Evolutionary conservation across 2,113 vertebrate species (phyloP).

Genomic region (Oreochromis spilurus): DNA sequence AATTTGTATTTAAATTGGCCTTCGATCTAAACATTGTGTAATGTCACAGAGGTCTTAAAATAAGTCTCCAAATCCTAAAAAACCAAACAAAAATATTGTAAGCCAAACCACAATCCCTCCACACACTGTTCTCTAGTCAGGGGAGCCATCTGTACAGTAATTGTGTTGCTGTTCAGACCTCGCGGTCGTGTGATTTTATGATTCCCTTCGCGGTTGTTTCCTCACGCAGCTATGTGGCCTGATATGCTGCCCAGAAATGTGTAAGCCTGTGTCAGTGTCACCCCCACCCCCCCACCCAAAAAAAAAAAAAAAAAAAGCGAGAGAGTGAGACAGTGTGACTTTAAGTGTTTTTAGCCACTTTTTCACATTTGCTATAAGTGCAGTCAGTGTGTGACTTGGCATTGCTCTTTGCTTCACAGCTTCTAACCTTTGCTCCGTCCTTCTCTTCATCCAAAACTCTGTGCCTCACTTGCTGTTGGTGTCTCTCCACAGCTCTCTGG

Average conservation of each 20-base stretch:
- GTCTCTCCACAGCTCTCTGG: background rate
- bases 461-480: background rate
- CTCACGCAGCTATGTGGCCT: conserved; percentile 57
- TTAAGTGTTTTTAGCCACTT: conserved; percentile 50
- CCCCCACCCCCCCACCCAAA: rapidly evolving
- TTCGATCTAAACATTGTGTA: background rate
- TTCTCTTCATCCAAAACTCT: conserved; percentile 16
- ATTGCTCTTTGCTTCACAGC: conserved; percentile 35
- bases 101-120: background rate
- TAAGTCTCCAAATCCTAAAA: conserved; percentile 5
- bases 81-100: background rate
- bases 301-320: background rate
- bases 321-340: conserved; percentile 15
- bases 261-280: conserved; percentile 12
- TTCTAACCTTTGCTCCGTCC: conserved; percentile 55
- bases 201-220: conserved; percentile 57
- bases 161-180: conserved; percentile 44
- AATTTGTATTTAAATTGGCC: background rate
- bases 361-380: conserved; percentile 54
- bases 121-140: conserved; percentile 26
- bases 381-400: conserved; percentile 65
- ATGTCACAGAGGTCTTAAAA: conserved; percentile 1
- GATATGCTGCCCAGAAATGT: conserved; percentile 55
- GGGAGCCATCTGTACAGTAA: conserved; percentile 57
- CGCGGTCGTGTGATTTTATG: conserved; percentile 49